A percentile compares a stretch with the other conserved stretches of the same genome.
These are phyloP conservation scores for Bombus soroeensis DNA, from an alignment of 1,140 invertebrate species.

Conservation along the genomic window DNA sequence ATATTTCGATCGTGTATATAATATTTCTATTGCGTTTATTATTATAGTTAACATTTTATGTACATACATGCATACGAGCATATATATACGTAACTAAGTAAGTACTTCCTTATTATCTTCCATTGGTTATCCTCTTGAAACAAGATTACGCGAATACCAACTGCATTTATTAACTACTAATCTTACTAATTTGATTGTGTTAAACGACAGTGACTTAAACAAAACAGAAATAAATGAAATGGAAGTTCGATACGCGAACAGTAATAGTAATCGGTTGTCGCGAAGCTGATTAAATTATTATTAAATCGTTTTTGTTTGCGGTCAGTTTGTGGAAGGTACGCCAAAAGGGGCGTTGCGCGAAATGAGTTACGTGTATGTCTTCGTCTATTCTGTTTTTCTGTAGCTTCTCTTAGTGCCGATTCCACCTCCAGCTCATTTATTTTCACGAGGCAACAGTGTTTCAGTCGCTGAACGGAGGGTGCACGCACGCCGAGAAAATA, in stretches of 20 bases:
- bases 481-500: slow-evolving; percentile 64
- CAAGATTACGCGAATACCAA: no score
- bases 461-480: slow-evolving; percentile 70
- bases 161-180: no score
- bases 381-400: slow-evolving; percentile 41
- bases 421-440: slow-evolving; percentile 55
- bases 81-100: no score
- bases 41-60: no score
- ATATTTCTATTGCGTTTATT: no score
- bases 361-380: slow-evolving; percentile 33
- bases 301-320: slow-evolving; percentile 23
- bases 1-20: no score
- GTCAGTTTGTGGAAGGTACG: background rate
- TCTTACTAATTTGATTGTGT: no score
- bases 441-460: slow-evolving; percentile 62
- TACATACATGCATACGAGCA: no score
- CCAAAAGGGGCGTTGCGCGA: slow-evolving; percentile 3
- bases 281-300: slow-evolving; percentile 29
- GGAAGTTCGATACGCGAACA: background rate
- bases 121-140: no score
- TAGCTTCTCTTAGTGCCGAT: slow-evolving; percentile 31
- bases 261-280: background rate
- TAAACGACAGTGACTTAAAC: no score
- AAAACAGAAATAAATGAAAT: background rate
- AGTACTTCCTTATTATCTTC: no score